A percentile compares a stretch with the other conserved stretches of the same genome.
These are phyloP conservation scores for Pteropus rufus DNA, from an alignment of 2,797 vertebrate genomes.

Conservation along the genomic window DNA sequence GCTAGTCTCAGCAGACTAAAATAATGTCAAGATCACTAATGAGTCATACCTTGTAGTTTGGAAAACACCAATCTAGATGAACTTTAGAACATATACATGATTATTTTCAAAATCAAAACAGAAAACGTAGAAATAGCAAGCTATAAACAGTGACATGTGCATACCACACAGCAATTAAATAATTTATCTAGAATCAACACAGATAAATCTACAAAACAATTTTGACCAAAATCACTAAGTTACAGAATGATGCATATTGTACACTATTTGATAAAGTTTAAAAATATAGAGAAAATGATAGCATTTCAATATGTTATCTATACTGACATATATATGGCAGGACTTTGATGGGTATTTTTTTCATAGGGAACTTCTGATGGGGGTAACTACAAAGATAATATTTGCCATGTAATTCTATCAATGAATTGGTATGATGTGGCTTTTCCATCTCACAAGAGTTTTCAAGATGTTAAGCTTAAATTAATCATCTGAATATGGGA, in stretches of 20 bases:
- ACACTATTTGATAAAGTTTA: background rate
- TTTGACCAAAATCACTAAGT: background rate
- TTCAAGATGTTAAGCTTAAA: slow-evolving; percentile 3
- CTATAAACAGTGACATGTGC: background rate
- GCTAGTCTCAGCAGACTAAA: background rate
- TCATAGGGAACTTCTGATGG: background rate
- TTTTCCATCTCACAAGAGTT: background rate
- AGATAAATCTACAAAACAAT: background rate
- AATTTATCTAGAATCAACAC: slow-evolving; percentile 17
- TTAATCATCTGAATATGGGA: background rate
- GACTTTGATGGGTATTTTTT: background rate
- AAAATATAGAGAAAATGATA: background rate
- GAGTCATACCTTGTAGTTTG: background rate
- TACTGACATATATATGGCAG: background rate
- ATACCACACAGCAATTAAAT: background rate
- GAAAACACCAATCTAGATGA: background rate
- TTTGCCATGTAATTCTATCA: background rate
- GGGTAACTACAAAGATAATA: background rate
- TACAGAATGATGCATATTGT: background rate
- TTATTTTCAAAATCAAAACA: background rate
- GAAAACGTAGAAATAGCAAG: background rate
- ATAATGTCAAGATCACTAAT: slow-evolving; percentile 11
- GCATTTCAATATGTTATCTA: background rate
- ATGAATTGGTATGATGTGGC: background rate
- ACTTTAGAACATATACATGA: background rate